Percentiles rank a stretch among this genome's conserved stretches.
phyloP scores from a whole-genome alignment of 1,140 invertebrate species.

The Diploscapter pachys region DNA sequence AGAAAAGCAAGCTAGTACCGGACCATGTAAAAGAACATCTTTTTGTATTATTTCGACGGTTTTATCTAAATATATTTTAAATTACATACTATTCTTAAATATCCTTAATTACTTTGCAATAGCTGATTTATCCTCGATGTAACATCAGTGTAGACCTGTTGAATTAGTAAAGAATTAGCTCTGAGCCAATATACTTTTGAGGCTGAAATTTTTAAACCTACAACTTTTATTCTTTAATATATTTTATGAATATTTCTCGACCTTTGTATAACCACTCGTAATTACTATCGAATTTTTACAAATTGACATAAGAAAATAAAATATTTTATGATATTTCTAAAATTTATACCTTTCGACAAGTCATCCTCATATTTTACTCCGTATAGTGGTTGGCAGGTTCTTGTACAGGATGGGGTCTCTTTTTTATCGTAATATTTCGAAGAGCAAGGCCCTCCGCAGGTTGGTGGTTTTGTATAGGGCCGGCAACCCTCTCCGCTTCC shows the following conservation, averaged over 20 bases:
- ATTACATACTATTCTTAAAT: neutral
- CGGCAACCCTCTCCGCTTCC: constrained; percentile 15
- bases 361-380: constrained; percentile 40
- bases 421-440: constrained; percentile 7
- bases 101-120: no score
- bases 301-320: no score
- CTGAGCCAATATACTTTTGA: no score
- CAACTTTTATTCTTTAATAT: no score
- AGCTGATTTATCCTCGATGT: no score
- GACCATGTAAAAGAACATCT: constrained; percentile 42
- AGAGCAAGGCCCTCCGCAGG: constrained; percentile 11
- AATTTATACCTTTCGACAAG: constrained; percentile 18
- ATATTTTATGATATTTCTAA: no score
- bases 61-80: constrained; percentile 38
- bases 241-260: no score
- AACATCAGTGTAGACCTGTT: no score
- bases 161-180: no score
- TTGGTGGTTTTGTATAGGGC: constrained; percentile 1
- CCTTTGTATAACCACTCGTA: no score
- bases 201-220: no score
- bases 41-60: constrained; percentile 38
- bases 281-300: no score
- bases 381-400: constrained; percentile 38
- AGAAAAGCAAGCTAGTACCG: constrained; percentile 45
- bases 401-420: constrained; percentile 27